Evolutionary conservation across 2,797 vertebrate genomes (phyloP).

Genomic region (Pangasius sanitwongsei): DNA sequence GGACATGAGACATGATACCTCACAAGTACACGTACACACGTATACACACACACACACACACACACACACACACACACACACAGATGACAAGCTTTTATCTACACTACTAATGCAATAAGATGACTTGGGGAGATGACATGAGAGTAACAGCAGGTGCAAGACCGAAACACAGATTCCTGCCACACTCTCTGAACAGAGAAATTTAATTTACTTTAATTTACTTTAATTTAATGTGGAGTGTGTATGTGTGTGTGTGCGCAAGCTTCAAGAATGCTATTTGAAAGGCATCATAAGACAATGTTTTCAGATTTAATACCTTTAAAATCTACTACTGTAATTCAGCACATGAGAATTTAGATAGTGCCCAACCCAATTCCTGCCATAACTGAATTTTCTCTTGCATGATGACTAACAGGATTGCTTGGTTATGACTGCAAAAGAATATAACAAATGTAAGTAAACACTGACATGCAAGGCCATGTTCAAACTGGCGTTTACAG

Average conservation of each 20-base stretch:
- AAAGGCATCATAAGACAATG: background rate
- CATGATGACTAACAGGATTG: constrained; percentile 18
- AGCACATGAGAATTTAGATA: background rate
- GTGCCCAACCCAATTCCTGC: background rate
- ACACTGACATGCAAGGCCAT: background rate
- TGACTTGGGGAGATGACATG: background rate
- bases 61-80: background rate
- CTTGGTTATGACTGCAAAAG: background rate
- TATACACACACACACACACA: background rate
- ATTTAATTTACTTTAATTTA: background rate
- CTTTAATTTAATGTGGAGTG: background rate
- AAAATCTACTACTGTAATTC: background rate
- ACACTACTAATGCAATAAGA: constrained; percentile 27
- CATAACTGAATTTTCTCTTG: background rate
- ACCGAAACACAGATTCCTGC: background rate
- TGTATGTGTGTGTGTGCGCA: background rate
- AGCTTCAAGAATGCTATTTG: background rate
- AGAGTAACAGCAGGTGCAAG: background rate
- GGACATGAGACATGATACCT: background rate
- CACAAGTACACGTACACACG: background rate
- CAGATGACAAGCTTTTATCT: background rate
- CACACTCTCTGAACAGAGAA: background rate
- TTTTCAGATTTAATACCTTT: background rate
- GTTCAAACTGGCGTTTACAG: background rate
- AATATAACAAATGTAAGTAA: background rate